Evolutionary conservation across 2,113 vertebrate species (phyloP).

Genomic region (Epinephelus moara): DNA sequence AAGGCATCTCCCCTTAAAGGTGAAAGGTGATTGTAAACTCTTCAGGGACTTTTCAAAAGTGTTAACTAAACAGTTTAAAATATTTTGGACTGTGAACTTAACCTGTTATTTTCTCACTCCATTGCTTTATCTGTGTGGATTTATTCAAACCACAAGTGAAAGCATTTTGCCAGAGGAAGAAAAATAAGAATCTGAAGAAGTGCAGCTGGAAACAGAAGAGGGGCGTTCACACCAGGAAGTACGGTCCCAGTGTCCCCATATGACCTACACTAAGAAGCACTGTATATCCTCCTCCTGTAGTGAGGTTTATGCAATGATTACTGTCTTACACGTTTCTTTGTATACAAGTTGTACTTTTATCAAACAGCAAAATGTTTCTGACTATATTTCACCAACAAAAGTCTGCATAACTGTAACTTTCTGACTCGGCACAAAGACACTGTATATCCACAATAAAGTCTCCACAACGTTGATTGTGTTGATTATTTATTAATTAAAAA

Average conservation of each 20-base stretch:
- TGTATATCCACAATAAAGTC: constrained; percentile 49
- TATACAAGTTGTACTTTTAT: background rate
- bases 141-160: background rate
- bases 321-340: constrained; percentile 1
- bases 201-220: background rate
- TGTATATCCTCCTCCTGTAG: too few relatives aligned
- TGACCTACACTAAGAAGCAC: constrained; percentile 26
- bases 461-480: background rate
- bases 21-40: background rate
- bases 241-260: constrained; percentile 22
- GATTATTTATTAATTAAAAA: constrained; percentile 50
- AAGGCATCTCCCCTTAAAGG: background rate
- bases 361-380: background rate
- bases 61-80: background rate
- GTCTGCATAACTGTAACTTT: constrained; percentile 8
- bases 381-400: background rate
- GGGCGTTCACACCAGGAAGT: background rate
- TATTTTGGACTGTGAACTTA: background rate
- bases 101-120: background rate
- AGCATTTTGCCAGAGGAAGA: background rate
- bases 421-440: background rate
- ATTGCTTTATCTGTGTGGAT: constrained; percentile 15
- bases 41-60: background rate
- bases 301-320: background rate
- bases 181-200: background rate